A percentile compares a stretch with the other conserved stretches of the same genome.
These are phyloP conservation scores for Liasis olivaceus DNA, from an alignment of 2,797 vertebrate species.

Conservation along the genomic window DNA sequence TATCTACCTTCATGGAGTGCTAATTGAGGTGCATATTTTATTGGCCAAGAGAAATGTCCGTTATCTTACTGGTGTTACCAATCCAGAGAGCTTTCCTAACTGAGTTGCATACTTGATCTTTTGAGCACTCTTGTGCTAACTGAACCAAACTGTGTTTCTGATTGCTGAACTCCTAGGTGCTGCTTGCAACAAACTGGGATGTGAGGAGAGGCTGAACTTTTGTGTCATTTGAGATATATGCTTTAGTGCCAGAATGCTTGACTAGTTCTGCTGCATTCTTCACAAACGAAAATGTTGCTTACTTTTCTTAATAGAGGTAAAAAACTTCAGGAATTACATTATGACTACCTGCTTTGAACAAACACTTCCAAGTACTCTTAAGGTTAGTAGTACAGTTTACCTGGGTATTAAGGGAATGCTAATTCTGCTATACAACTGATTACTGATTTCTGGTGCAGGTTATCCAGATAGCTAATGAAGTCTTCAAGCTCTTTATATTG, in stretches of 20 bases:
- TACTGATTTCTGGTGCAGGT: not conserved
- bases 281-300: not conserved
- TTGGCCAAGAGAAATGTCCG: conserved; percentile 59
- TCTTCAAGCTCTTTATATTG: not conserved
- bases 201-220: not conserved
- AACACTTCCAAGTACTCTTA: not conserved
- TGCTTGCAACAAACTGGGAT: conserved; percentile 1
- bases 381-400: not conserved
- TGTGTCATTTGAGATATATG: not conserved
- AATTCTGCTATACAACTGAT: not conserved
- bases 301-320: accelerated
- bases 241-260: not conserved
- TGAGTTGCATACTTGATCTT: conserved; percentile 57
- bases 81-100: conserved; percentile 45
- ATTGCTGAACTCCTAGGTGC: not conserved
- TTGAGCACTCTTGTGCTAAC: conserved; percentile 46
- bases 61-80: conserved; percentile 34
- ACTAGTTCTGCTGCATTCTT: not conserved
- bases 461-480: not conserved
- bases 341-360: not conserved
- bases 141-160: conserved; percentile 37
- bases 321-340: not conserved
- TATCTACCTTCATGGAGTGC: conserved; percentile 48
- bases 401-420: not conserved
- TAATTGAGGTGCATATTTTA: conserved; percentile 54